Conservation (phyloP, 2,888 invertebrate species). For the Megaustenia siamemsis region DNA sequence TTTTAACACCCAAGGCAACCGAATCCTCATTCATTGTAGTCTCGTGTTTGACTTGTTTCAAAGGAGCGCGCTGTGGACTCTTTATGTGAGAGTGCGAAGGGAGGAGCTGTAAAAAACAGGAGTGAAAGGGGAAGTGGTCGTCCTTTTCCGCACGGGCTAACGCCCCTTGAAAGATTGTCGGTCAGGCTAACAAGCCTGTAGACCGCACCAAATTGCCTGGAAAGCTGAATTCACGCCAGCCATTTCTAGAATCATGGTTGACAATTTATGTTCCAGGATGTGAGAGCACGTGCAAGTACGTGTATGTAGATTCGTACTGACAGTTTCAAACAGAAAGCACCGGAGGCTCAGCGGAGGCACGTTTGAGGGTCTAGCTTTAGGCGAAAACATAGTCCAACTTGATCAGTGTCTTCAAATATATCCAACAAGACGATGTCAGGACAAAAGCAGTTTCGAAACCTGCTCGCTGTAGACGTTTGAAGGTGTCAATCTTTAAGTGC, state of each 20-base stretch:
- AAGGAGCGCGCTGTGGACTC: conserved; percentile 25
- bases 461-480: too few relatives aligned
- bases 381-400: background rate
- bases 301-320: background rate
- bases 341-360: background rate
- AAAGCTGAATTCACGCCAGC: background rate
- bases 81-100: conserved; percentile 43
- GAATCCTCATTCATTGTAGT: conserved; percentile 42
- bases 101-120: conserved; percentile 41
- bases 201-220: background rate
- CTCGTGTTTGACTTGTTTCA: conserved; percentile 43
- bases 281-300: background rate
- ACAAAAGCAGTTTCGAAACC: background rate
- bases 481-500: too few relatives aligned
- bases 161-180: conserved; percentile 26
- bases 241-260: background rate
- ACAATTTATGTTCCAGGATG: background rate
- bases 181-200: conserved; percentile 1
- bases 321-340: background rate
- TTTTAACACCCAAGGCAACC: conserved; percentile 49
- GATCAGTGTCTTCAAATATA: too few relatives aligned
- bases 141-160: conserved; percentile 15
- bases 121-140: conserved; percentile 50
- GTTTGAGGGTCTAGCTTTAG: background rate
- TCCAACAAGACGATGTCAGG: background rate